These are phyloP conservation scores for Agriopis leucophaearia DNA, from an alignment of 2,888 invertebrate species.

Conservation along the genomic window DNA sequence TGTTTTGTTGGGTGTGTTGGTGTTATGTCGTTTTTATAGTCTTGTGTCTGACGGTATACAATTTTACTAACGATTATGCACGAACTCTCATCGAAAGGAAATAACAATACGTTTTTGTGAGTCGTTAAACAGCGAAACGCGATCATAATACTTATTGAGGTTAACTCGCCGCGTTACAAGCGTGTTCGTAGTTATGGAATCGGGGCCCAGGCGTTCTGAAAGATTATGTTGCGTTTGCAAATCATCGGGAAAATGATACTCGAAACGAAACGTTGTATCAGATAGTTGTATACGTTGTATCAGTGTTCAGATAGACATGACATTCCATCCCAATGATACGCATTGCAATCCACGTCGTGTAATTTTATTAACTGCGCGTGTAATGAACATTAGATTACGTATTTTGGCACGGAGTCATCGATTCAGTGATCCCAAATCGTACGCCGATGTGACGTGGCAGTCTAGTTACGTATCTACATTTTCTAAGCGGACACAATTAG, in stretches of 20 bases:
- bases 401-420: conserved; percentile 30
- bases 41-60: not conserved
- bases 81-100: no score
- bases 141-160: no score
- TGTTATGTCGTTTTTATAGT: not conserved
- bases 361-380: conserved; percentile 22
- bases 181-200: no score
- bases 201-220: no score
- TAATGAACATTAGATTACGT: conserved; percentile 30
- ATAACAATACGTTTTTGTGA: no score
- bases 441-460: conserved; percentile 14
- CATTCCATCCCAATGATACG: conserved; percentile 19
- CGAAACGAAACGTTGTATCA: not conserved
- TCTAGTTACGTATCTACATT: not conserved
- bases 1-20: conserved; percentile 9
- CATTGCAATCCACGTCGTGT: conserved; percentile 10
- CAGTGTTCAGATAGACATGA: not conserved
- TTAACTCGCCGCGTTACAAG: no score
- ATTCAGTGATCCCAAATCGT: conserved; percentile 22
- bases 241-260: not conserved
- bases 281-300: not conserved
- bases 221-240: not conserved
- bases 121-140: no score
- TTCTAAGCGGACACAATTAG: not conserved
- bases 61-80: not conserved